These are phyloP conservation scores for Archips crataeganus DNA, from an alignment of 2,888 invertebrate genomes.

Conservation along the genomic window DNA sequence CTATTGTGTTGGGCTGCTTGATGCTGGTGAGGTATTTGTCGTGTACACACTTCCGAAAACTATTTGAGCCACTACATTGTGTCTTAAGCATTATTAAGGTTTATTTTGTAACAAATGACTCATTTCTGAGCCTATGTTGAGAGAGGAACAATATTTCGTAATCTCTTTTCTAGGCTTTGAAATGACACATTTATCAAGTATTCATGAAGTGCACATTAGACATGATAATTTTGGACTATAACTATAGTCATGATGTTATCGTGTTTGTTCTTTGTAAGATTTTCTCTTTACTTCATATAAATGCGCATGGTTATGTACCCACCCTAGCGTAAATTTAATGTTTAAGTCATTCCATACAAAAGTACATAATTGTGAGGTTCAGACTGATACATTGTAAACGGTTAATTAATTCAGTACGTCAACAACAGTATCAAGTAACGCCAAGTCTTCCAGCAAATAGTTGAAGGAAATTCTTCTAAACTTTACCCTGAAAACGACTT, in stretches of 20 bases:
- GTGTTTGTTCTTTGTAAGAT: conserved; percentile 28
- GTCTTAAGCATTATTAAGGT: not conserved
- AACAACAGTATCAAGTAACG: conserved; percentile 19
- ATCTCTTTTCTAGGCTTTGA: not conserved
- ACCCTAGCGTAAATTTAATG: conserved; percentile 4
- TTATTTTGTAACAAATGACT: conserved; percentile 17
- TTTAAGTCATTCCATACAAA: conserved; percentile 33
- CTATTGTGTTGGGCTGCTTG: not conserved
- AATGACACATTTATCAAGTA: conserved; percentile 28
- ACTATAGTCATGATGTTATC: conserved; percentile 29
- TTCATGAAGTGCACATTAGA: conserved; percentile 5
- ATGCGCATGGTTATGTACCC: conserved; percentile 22
- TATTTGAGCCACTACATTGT: not conserved
- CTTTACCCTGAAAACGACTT: not conserved
- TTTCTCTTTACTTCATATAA: conserved; percentile 11
- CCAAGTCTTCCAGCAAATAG: conserved; percentile 36
- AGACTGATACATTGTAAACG: conserved; percentile 8
- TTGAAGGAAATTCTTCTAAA: not conserved
- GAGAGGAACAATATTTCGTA: not conserved
- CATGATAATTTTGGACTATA: conserved; percentile 5
- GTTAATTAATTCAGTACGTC: not conserved
- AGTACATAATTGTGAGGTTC: conserved; percentile 14
- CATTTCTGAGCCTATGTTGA: conserved; percentile 1
- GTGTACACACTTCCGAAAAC: not conserved
- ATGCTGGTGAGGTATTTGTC: not conserved